Base-by-base conservation (phyloP, 1,140 invertebrate genomes). In the Leptopilina boulardi region DNA sequence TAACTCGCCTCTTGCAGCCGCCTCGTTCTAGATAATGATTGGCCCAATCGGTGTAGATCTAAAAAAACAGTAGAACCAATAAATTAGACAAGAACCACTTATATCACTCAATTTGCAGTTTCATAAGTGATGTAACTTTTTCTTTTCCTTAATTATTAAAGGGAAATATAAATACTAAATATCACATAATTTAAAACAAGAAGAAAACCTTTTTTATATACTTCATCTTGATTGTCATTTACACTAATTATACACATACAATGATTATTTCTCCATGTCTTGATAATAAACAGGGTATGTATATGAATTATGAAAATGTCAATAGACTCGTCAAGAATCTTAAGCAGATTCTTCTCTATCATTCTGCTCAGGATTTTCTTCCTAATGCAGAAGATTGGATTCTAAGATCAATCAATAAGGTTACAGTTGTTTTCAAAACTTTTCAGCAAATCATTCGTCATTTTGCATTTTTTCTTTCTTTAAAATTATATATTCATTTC, bases 31-130 rank as follows among this genome's bases (percentile, higher is more conserved):
- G 90, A 89, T 99, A 99, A 87, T 99, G 97, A 91, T 99, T 99
- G 26, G 97, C 97, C 98, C 98, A 99, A 90, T 98, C 97, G 26
- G 97, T 98, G 90, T 99, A 99, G 85, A 99, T 98, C 97, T 99
- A 92, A 19, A 93, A 8, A 26, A 6, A 26, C 0, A 51, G 8
- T n/a, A 38, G 34, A 38, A 66, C 1, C 59, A 66, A 30, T 30
- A 66, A 66, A 66, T 66, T 66, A 66, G 59, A 30, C 56, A 66
- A 66, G 21, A 30, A 15, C 26, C 26, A 66, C 15, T 66, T n/a
- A n/a, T n/a, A 66, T 30, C 3, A 30, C 23, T 66, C 26, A 66
- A 30, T 66, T 34, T 66, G 11, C 15, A 59, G 9, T 59, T 15
- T 3, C 21, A 59, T 3, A 59, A 23, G 4, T 23, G 10, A 59